A percentile compares a stretch with the other conserved stretches of the same genome.
Conservation (phyloP, 2,797 vertebrate species). For the Rhynchotus rufescens region DNA sequence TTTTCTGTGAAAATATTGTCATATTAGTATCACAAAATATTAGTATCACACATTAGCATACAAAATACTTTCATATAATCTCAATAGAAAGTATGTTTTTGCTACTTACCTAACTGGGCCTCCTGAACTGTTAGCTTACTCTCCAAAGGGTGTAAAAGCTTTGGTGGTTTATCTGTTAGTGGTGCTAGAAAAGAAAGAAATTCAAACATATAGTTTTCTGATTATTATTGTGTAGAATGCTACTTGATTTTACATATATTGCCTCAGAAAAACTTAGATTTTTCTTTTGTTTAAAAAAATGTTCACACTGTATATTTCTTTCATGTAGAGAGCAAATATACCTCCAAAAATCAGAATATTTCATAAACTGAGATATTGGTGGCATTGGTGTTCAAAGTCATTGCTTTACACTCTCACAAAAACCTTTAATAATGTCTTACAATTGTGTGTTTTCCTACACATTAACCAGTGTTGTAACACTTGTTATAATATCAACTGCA, state of each 20-base stretch:
- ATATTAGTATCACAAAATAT: not conserved
- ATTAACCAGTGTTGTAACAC: not conserved
- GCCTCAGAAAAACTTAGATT: not conserved
- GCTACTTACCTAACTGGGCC: conserved; percentile 91
- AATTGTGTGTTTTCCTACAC: not conserved
- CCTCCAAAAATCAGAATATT: not conserved
- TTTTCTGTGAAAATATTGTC: not conserved
- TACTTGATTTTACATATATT: not conserved
- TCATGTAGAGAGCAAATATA: not conserved
- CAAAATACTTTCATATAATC: not conserved
- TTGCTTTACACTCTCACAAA: not conserved
- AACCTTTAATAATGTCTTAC: fast-evolving
- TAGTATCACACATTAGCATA: not conserved
- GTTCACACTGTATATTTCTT: not conserved
- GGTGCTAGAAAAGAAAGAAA: conserved; percentile 87
- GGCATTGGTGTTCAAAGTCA: fast-evolving
- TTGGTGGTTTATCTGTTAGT: conserved; percentile 96
- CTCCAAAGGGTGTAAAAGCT: conserved; percentile 93
- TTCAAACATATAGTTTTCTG: conserved; percentile 39
- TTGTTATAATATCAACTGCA: not conserved
- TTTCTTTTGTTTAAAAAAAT: not conserved
- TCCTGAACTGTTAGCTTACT: conserved; percentile 92
- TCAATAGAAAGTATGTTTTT: not conserved
- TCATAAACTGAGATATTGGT: not conserved
- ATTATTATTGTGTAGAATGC: not conserved